Evolutionary conservation across 2,113 vertebrate genomes (phyloP).

Genomic region (Odontesthes bonariensis): DNA sequence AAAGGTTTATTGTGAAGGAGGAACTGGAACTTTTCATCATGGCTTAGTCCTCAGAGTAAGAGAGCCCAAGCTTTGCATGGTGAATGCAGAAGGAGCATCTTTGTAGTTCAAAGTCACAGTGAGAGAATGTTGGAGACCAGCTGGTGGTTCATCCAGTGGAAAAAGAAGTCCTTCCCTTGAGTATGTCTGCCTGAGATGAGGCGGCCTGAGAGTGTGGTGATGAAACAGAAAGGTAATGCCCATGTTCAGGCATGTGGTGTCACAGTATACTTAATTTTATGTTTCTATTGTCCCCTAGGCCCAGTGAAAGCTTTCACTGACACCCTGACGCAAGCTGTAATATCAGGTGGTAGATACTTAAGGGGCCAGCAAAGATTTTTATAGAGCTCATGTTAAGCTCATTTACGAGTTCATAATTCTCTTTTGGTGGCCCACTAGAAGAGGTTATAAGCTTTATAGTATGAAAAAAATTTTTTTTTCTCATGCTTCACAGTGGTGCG

Average conservation of each 20-base stretch:
- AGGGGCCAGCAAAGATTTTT: not conserved
- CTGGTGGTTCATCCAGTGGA: conserved; percentile 58
- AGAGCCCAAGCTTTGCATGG: conserved; percentile 45
- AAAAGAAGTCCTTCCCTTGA: conserved; percentile 29
- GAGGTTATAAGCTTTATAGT: not conserved
- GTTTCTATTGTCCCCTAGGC: conserved; percentile 16
- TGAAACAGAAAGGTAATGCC: conserved; percentile 24
- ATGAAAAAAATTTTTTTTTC: not conserved
- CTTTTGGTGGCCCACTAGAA: not conserved
- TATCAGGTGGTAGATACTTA: not conserved
- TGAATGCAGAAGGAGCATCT: conserved; percentile 45
- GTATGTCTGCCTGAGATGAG: conserved; percentile 39
- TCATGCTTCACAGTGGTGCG: not conserved
- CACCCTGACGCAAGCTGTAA: not conserved
- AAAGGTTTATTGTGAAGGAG: conserved; percentile 45
- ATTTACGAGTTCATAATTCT: not conserved
- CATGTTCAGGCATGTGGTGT: conserved; percentile 33
- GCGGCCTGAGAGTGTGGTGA: conserved; percentile 40
- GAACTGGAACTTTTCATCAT: conserved; percentile 40
- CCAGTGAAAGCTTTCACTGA: not conserved
- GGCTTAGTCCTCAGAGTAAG: conserved; percentile 44
- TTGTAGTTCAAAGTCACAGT: conserved; percentile 50
- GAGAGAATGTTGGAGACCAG: conserved; percentile 31
- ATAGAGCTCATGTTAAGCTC: not conserved
- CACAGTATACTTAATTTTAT: conserved; percentile 38